Percentiles rank a stretch among this genome's conserved stretches.
Evolutionary conservation across 2,888 invertebrate genomes (phyloP).

Genomic region (Phoenoteleia sp.): DNA sequence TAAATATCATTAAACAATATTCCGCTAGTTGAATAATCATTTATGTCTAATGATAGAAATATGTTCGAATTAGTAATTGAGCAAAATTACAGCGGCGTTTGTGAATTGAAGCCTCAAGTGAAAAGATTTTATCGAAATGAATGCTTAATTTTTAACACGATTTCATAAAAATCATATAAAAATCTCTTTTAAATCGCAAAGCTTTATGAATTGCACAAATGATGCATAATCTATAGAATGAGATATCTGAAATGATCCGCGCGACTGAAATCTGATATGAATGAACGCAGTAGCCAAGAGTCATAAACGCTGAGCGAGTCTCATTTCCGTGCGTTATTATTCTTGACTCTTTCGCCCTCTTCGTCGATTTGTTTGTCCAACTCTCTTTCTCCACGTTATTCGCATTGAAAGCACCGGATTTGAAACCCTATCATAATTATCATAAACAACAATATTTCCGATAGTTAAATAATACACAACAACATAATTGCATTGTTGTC

Average conservation of each 20-base stretch:
- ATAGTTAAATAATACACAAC: not conserved
- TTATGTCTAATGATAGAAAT: conserved; percentile 12
- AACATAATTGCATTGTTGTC: too few species aligned
- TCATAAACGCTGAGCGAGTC: conserved; percentile 57
- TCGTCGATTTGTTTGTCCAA: not conserved
- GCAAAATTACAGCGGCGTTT: conserved; percentile 1
- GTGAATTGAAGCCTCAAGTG: not conserved
- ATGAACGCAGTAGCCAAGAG: conserved; percentile 54
- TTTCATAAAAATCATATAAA: conserved; percentile 29
- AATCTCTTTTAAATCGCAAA: conserved; percentile 11
- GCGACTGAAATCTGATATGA: conserved; percentile 66
- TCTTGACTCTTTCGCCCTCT: conserved; percentile 51
- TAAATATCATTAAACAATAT: not conserved
- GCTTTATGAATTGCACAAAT: conserved; percentile 55
- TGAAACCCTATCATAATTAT: conserved; percentile 5
- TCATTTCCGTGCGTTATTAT: conserved; percentile 67
- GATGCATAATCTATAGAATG: conserved; percentile 61
- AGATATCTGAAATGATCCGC: conserved; percentile 44
- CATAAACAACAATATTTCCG: conserved; percentile 16
- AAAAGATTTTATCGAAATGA: conserved; percentile 13
- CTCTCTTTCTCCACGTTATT: conserved; percentile 21
- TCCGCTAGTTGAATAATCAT: conserved; percentile 12
- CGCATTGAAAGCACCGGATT: conserved; percentile 26
- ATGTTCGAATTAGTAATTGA: conserved; percentile 26
- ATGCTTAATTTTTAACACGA: conserved; percentile 26